Evolutionary conservation across 2,888 invertebrate species (phyloP), one percentile per base, ranked within the genome.

Genomic region (Allygus modestus): DNA sequence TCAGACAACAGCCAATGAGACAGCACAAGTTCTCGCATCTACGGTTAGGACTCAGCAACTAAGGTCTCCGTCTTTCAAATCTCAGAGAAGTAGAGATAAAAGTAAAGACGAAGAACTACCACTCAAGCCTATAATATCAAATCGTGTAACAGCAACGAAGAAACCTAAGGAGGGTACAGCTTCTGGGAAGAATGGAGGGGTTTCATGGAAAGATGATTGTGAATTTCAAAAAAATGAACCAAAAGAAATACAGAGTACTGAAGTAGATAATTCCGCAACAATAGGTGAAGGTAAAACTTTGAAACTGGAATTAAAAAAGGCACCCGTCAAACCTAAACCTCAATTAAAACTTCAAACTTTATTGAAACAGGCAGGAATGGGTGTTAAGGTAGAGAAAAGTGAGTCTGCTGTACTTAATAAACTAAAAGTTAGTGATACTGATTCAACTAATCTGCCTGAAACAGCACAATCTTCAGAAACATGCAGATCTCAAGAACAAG

Each of bases 171-270:
- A 84, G 20, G 23, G 37, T 28, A 11, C 41, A 11, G 41, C 82
- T 0, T 77, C 75, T 33, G 84, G 58, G 37, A 85, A 92, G 92
- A 86, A 92, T 92, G 17, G 92, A 91, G 0, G 51, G 0, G 54
- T 83, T 31, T 83, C 83, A 5, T 73, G 73, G 83, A 83, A 73
- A 71, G 58, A 58, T 75, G 75, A 79, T 23, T 79, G 33, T 37
- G 58, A 79, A 31, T 1, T 15, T 33, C 17, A 26, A 43, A 43
- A 28, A 28, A 26, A 15, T 20, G 77, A 77, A 26, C 77, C 77
- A 5, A 77, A 77, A 46, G 46, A 79, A 58, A 37, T n/a, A 1
- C 33, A 58, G 23, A 17, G 9, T 41, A 41, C 11, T 58, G 37
- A 58, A n/a, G 5, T 58, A n/a, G 28, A 58, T 31, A 2, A 43